phyloP scores from a whole-genome alignment of 2,888 invertebrate species.

The Conistra vaccinii region DNA sequence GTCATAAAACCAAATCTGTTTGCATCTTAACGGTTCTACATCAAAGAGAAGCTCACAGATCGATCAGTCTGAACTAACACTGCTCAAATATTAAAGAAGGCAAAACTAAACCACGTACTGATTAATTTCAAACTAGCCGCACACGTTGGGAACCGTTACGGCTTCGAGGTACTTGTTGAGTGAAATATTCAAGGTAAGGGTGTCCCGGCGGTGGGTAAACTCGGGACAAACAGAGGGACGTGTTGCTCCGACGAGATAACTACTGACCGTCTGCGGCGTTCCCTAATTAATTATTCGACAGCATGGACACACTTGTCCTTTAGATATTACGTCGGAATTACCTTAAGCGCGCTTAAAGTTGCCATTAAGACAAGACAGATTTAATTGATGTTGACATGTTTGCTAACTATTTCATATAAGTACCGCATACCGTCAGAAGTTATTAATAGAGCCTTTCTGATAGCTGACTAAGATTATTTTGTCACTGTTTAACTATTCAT shows the following conservation, averaged over 20 bases:
- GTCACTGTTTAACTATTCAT: not conserved
- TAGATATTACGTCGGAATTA: slow-evolving; percentile 37
- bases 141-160: slow-evolving; percentile 58
- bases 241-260: slow-evolving; percentile 63
- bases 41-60: slow-evolving; percentile 34
- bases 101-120: slow-evolving; percentile 51
- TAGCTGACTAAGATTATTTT: not conserved
- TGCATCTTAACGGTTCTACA: slow-evolving; percentile 28
- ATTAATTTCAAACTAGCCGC: slow-evolving; percentile 63
- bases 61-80: slow-evolving; percentile 33
- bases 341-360: slow-evolving; percentile 33
- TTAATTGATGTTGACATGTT: slow-evolving; percentile 32
- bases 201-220: slow-evolving; percentile 62
- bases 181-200: slow-evolving; percentile 70
- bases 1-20: slow-evolving; percentile 38
- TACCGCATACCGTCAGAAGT: not conserved
- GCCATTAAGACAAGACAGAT: slow-evolving; percentile 9
- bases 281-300: slow-evolving; percentile 62
- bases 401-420: not conserved
- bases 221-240: slow-evolving; percentile 57
- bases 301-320: slow-evolving; percentile 55
- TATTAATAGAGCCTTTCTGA: not conserved
- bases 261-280: slow-evolving; percentile 59
- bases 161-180: slow-evolving; percentile 60
- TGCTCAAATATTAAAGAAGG: slow-evolving; percentile 54